Base-by-base conservation (phyloP, 2,888 invertebrate species). In the Drosophila antonietae region DNA sequence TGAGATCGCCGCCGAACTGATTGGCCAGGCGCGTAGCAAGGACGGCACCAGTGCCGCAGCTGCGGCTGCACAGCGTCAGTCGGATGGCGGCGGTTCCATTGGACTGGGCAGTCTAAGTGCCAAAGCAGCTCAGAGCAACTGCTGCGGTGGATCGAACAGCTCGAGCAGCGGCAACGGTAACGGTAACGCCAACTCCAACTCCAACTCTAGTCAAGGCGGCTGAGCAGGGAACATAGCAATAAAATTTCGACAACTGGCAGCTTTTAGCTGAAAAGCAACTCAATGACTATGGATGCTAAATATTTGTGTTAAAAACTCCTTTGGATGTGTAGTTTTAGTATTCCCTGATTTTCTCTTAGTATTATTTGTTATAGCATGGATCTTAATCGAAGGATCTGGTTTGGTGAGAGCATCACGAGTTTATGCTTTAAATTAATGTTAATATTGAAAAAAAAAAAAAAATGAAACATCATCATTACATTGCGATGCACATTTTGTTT, bases 1-100 rank as follows among this genome's bases (percentile, higher is more conserved):
- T 95, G 98, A 99, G 93, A 99, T 99, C 87, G 99, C 99, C 75
- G 96, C 96, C 75, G 97, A 97, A 93, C 94, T 97, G 59, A 97
- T 97, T 95, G 97, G 97, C 95, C 97, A 97, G 95, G 97, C 97
- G n/a, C 95, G 96, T 92, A 96, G 95, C 93, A 96, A 96, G 93
- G 97, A 92, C 49, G 77, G 89, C 12, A 77, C 64, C 56, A 75
- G 75, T 67, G 79, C 88, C 44, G 84, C 85, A 8, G 83, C 86
- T 12, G 84, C 82, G 12, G 87, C 89, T 33, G 76, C 83, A 8
- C 83, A 89, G 53, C 83, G 85, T 23, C 86, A 86, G 43, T 67
- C 89, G 14, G 83, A 84, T 28, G 74, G 70, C 35, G 74, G 73
- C 9, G 83, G 87, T 51, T 88, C 91, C 39, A 90, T 91, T 64